Conservation (phyloP, 2,797 vertebrate genomes). For the Psittacula derbiana region DNA sequence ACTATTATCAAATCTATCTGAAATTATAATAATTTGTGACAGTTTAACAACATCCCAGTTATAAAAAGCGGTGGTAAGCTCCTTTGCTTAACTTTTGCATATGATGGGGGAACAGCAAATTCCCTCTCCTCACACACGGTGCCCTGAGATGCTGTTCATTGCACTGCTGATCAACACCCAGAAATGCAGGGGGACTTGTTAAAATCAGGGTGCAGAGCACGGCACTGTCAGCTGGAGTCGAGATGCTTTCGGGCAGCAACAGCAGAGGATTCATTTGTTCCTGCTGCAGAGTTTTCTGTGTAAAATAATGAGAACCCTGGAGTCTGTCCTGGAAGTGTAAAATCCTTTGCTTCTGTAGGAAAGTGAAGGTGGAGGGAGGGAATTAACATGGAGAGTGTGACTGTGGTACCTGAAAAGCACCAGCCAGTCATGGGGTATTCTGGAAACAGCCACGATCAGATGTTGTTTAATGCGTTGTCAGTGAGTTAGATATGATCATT, state of each 20-base stretch:
- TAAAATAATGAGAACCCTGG: conserved; percentile 31
- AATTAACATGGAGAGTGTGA: neutral
- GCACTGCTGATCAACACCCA: neutral
- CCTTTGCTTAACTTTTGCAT: neutral
- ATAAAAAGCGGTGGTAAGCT: neutral
- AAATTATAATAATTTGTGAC: conserved; percentile 27
- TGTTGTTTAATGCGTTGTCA: neutral
- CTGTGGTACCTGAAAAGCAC: neutral
- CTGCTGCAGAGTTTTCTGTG: neutral
- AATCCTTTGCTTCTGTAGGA: neutral
- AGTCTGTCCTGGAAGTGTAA: neutral
- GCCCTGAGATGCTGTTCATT: neutral
- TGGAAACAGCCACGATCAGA: neutral
- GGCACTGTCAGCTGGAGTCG: neutral
- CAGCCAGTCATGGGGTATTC: neutral
- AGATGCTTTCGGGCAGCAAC: neutral
- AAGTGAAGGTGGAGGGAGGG: neutral
- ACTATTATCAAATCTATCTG: conserved; percentile 31
- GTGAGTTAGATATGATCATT: neutral
- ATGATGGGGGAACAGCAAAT: neutral
- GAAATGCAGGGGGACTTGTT: neutral
- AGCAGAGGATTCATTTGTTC: neutral
- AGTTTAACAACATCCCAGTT: neutral
- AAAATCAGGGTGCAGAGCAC: neutral
- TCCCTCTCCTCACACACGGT: neutral